Evolutionary conservation across 2,797 vertebrate species (phyloP), one percentile per base, ranked within the genome.

Genomic region (Halcyon smyrnensis): DNA sequence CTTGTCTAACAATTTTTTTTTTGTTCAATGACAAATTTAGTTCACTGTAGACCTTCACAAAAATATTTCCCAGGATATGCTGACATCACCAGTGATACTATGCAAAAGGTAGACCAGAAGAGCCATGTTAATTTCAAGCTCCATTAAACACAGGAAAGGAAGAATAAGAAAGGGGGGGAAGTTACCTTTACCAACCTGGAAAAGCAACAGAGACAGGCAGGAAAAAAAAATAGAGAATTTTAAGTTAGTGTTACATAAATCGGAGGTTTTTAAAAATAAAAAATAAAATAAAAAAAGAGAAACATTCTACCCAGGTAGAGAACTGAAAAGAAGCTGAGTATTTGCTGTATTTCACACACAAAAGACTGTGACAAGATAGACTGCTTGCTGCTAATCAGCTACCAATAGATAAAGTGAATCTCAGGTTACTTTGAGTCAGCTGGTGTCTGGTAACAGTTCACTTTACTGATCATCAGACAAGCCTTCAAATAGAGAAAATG

Each of bases 91-190:
- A 84, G 57, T 45, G 83, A 76, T 56, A 77, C 70, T 30, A 59
- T 20, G 70, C 69, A 96, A 70, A 77, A 90, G 45, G 60, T 15
- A 94, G 90, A 84, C 80, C 85, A 84, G 78, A 92, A 48, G 15
- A 83, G 36, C 53, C n/a, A 69, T 48, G 28, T 67, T 96, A 88
- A 97, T 96, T 97, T 96, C 93, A 94, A 96, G 94, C 90, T 88
- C 70, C 90, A 95, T 92, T 97, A 91, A 93, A 76, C 90, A 91
- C 63, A 84, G 78, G 69, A 88, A 89, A 92, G 41, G 24, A 76
- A 89, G 57, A 68, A 75, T 50, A 24, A 71, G 41, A 87, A 78
- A 36, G 6, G 18, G 20, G 18, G 0, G 3, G 5, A 84, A 81
- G 67, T 86, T 77, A 74, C 41, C 63, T 65, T 70, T 28, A 60